Base-by-base conservation (phyloP, 2,888 invertebrate genomes). In the Meiosimyza platycephala region DNA sequence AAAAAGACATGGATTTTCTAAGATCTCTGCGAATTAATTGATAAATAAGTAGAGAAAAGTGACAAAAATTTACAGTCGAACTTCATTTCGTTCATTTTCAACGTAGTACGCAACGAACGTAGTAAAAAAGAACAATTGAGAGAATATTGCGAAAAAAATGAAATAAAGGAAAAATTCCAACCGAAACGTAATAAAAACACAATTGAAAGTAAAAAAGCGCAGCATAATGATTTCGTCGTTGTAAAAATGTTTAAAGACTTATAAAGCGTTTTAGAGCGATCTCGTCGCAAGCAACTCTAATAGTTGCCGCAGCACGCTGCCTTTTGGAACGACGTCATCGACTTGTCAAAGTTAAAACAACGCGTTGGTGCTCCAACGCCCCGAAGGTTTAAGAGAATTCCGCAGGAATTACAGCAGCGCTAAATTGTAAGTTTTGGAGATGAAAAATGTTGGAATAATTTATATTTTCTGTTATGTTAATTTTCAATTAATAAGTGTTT, bases 71-170 rank as follows among this genome's bases (percentile, higher is more conserved):
- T 64, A 22, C 50, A 59, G 18, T 62, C 69, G 69, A 70, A 70
- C 69, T 62, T 70, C 51, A 52, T 47, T 62, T 70, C 69, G 40
- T 40, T 40, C 40, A 62, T 70, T 69, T 70, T 40, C 62, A 62
- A 18, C 62, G 33, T 48, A 70, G 62, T 62, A 62, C 62, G 55
- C 51, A 70, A 62, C 69, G 69, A 63, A 47, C 63, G 62, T 70
- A 70, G 62, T 62, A 70, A 60, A 52, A 62, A 50, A 59, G 62
- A 62, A 52, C 69, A 63, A 52, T 63, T 47, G n/a, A 52, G 47
- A 55, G 48, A 18, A 70, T 11, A 70, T 70, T 62, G 13, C 40
- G 60, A 51, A 57, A 48, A 16, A 64, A 48, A 3, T 15, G 33
- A n/a, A 60, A 52, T n/a, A 69, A 12, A 60, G 33, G 15, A 60